Conservation (phyloP, 2,888 invertebrate genomes). For the Ophraella communa region DNA sequence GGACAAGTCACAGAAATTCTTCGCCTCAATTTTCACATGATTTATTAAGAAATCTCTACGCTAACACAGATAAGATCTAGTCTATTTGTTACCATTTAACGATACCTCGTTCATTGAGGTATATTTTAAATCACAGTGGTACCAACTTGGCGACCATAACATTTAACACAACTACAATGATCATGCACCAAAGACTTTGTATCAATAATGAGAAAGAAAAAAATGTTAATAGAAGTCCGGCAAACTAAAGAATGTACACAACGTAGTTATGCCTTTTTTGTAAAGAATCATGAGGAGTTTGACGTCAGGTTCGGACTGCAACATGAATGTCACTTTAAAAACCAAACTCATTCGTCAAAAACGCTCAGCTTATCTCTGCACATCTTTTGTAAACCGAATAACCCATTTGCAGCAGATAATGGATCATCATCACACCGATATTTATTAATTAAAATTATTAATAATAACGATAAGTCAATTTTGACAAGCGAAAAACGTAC, state of each 20-base stretch:
- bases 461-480: no score
- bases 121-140: slow-evolving; percentile 40
- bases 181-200: slow-evolving; percentile 34
- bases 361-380: no score
- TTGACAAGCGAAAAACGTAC: no score
- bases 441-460: no score
- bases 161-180: slow-evolving; percentile 42
- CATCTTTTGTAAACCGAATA: no score
- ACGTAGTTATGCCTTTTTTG: slow-evolving; percentile 37
- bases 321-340: not conserved
- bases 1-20: slow-evolving; percentile 24
- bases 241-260: slow-evolving; percentile 38
- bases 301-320: slow-evolving; percentile 12
- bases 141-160: slow-evolving; percentile 43
- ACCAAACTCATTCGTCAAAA: not conserved
- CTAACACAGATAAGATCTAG: slow-evolving; percentile 24
- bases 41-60: slow-evolving; percentile 29
- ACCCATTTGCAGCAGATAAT: no score
- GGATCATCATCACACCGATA: no score
- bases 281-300: slow-evolving; percentile 19
- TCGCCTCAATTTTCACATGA: slow-evolving; percentile 32
- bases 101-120: slow-evolving; percentile 30
- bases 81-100: slow-evolving; percentile 31
- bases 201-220: slow-evolving; percentile 33
- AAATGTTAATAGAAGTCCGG: slow-evolving; percentile 35